Evolutionary conservation across 2,888 invertebrate species (phyloP).

Genomic region (Tachystola acroxantha): DNA sequence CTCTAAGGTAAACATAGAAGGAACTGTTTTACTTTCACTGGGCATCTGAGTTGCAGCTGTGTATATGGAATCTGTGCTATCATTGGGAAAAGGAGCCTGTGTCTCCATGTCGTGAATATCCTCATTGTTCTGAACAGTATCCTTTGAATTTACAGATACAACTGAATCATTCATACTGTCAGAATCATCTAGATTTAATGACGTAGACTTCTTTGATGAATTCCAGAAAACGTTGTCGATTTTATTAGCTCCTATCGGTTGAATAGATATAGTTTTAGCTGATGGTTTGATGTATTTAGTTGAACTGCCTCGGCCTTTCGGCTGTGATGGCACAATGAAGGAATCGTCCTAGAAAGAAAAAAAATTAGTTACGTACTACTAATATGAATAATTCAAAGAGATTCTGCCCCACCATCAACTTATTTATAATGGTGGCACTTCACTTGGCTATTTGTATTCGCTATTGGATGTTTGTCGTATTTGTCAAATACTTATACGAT

Average conservation of each 20-base stretch:
- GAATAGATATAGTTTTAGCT: slow-evolving; percentile 40
- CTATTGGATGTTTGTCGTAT: no score
- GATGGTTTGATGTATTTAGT: slow-evolving; percentile 47
- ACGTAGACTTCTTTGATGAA: slow-evolving; percentile 51
- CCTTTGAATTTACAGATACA: slow-evolving; percentile 17
- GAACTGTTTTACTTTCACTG: background rate
- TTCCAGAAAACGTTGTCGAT: slow-evolving; percentile 51
- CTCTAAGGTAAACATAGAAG: slow-evolving; percentile 12
- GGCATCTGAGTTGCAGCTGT: slow-evolving; percentile 38
- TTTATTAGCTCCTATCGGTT: slow-evolving; percentile 43
- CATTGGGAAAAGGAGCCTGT: slow-evolving; percentile 29
- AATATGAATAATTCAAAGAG: no score
- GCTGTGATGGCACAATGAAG: slow-evolving; percentile 47
- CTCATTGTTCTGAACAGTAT: slow-evolving; percentile 5
- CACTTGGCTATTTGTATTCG: no score
- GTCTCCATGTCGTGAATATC: slow-evolving; percentile 43
- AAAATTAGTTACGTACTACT: no score
- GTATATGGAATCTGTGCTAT: slow-evolving; percentile 33
- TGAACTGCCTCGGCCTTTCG: slow-evolving; percentile 36
- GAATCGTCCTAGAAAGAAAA: slow-evolving; percentile 59
- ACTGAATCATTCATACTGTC: slow-evolving; percentile 31
- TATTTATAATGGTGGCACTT: no score
- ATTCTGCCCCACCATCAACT: no score
- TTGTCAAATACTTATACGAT: no score
- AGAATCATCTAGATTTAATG: slow-evolving; percentile 37